phyloP scores from a whole-genome alignment of 2,888 invertebrate genomes.

The Nineta flava region DNA sequence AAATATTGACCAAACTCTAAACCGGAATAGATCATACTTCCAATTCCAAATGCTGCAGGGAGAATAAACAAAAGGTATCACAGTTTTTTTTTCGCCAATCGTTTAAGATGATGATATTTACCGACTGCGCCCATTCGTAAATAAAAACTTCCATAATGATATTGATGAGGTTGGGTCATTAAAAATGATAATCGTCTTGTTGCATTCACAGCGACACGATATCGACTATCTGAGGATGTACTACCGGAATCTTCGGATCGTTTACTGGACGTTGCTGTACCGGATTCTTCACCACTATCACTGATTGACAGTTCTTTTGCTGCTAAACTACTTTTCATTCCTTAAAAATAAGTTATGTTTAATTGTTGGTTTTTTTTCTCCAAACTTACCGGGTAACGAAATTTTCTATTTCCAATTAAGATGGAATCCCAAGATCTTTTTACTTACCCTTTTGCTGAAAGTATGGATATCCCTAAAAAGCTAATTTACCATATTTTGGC shows the following conservation, averaged over 20 bases:
- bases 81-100: background rate
- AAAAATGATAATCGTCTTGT: slow-evolving; percentile 32
- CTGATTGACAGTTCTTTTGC: slow-evolving; percentile 37
- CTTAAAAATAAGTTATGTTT: background rate
- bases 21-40: slow-evolving; percentile 93
- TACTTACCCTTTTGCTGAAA: too few relatives aligned
- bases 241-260: slow-evolving; percentile 20
- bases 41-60: slow-evolving; percentile 79
- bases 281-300: slow-evolving; percentile 42
- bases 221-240: slow-evolving; percentile 8
- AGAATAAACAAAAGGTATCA: slow-evolving; percentile 7
- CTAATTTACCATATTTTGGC: too few relatives aligned
- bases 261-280: slow-evolving; percentile 23
- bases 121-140: slow-evolving; percentile 85
- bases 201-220: slow-evolving; percentile 24
- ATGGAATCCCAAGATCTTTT: background rate
- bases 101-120: slow-evolving; percentile 20
- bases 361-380: too few relatives aligned
- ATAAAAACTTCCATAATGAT: slow-evolving; percentile 86
- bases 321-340: slow-evolving; percentile 10
- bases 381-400: background rate
- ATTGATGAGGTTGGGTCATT: slow-evolving; percentile 35
- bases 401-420: background rate
- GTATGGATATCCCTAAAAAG: too few relatives aligned
- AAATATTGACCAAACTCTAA: slow-evolving; percentile 91